Percentiles rank a stretch among this genome's conserved stretches.
These are phyloP conservation scores for Orthosia cruda DNA, from an alignment of 2,888 invertebrate species.

Conservation along the genomic window DNA sequence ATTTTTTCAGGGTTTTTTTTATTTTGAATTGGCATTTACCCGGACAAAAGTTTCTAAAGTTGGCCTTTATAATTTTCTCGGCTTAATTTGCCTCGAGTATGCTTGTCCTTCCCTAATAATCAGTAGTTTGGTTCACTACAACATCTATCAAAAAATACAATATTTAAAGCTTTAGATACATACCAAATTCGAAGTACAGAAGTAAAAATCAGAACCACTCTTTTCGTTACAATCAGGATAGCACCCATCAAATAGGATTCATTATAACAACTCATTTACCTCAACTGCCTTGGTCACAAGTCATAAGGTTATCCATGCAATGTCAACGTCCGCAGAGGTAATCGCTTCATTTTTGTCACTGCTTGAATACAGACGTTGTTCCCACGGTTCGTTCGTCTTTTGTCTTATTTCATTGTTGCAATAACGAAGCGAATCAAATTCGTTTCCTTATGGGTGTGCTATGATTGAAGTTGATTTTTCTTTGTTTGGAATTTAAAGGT, in stretches of 20 bases:
- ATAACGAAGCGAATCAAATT: constrained; percentile 59
- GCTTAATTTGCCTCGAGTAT: background rate
- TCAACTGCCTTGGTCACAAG: constrained; percentile 29
- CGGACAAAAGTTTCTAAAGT: background rate
- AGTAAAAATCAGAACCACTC: background rate
- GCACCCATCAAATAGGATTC: background rate
- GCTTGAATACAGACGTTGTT: constrained; percentile 60
- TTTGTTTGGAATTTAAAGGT: constrained; percentile 26
- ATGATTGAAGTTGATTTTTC: constrained; percentile 53
- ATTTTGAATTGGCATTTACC: background rate
- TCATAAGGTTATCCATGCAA: constrained; percentile 59
- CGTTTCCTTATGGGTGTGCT: constrained; percentile 67
- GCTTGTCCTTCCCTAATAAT: background rate
- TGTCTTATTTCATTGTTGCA: constrained; percentile 68
- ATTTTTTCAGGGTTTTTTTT: background rate
- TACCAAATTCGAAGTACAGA: background rate
- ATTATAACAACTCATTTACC: constrained; percentile 2
- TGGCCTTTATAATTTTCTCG: background rate
- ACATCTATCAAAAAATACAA: background rate
- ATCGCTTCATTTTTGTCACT: constrained; percentile 74
- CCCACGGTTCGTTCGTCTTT: constrained; percentile 72
- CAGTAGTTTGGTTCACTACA: background rate
- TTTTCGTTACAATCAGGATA: background rate
- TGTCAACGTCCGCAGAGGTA: constrained; percentile 68
- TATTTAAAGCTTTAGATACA: background rate